Conservation (phyloP, 2,888 invertebrate species). For the Blera fallax region DNA sequence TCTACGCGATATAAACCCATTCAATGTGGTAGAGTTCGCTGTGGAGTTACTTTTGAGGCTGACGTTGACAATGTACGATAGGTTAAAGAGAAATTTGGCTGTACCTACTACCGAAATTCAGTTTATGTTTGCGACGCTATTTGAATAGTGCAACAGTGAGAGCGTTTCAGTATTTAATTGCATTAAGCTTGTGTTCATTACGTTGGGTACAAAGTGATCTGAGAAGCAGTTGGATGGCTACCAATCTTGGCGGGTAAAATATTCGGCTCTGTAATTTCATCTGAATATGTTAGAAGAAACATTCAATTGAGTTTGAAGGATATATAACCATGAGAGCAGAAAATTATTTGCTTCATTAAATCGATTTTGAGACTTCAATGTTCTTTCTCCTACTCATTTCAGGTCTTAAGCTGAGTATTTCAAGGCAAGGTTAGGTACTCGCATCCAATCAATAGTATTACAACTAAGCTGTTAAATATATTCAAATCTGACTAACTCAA, state of each 20-base stretch:
- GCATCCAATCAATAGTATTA: no score
- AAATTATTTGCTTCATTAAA: background rate
- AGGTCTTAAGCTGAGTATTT: no score
- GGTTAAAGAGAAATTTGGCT: conserved; percentile 25
- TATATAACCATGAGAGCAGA: background rate
- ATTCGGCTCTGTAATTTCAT: background rate
- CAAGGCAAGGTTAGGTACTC: no score
- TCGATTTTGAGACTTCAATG: background rate
- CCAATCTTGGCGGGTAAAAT: background rate
- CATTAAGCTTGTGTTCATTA: background rate
- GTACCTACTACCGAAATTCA: conserved; percentile 6
- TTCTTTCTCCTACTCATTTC: no score
- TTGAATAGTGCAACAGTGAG: background rate
- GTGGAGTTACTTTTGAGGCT: conserved; percentile 42
- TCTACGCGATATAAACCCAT: conserved; percentile 30
- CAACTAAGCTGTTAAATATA: no score
- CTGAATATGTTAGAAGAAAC: background rate
- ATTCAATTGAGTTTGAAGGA: background rate
- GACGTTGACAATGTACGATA: background rate
- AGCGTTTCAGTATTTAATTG: conserved; percentile 17
- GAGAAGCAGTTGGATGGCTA: background rate
- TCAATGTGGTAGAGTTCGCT: background rate
- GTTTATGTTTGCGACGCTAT: conserved; percentile 12
- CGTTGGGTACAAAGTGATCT: background rate
- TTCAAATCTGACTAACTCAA: no score